Evolutionary conservation across 2,888 invertebrate species (phyloP).

Genomic region (Lasioglossum figueresi): DNA sequence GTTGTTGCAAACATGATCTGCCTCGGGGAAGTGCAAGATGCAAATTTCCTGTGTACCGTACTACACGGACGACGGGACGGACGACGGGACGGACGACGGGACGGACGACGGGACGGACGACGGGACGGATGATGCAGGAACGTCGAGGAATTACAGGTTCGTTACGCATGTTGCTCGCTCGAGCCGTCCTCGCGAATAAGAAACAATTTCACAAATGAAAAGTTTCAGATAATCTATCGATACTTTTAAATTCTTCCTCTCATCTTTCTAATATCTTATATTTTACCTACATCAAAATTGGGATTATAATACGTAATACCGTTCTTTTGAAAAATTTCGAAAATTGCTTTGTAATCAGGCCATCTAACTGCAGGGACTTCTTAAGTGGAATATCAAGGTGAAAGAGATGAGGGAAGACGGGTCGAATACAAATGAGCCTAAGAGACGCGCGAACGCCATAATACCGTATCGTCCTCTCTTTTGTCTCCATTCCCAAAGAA

Average conservation of each 20-base stretch:
- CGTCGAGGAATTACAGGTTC: neutral
- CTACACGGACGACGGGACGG: no score
- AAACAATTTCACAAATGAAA: no score
- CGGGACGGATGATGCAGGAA: neutral
- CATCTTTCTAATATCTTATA: no score
- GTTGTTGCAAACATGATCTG: conserved; percentile 8
- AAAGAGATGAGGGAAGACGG: neutral
- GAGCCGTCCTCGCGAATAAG: neutral
- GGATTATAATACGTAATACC: neutral
- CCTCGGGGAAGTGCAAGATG: conserved; percentile 10
- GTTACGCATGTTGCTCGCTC: neutral
- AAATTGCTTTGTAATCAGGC: neutral
- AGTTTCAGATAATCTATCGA: no score
- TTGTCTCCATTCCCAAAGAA: neutral
- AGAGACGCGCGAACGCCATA: neutral
- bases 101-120: neutral
- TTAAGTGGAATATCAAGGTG: neutral
- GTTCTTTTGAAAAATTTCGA: neutral
- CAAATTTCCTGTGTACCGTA: conserved; percentile 4
- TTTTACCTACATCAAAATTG: neutral
- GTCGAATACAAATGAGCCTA: neutral
- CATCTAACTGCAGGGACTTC: neutral
- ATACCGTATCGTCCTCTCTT: neutral
- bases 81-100: neutral
- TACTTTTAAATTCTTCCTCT: no score